These are phyloP conservation scores for Lysiphlebus fabarum DNA, from an alignment of 1,140 invertebrate species.

Conservation along the genomic window DNA sequence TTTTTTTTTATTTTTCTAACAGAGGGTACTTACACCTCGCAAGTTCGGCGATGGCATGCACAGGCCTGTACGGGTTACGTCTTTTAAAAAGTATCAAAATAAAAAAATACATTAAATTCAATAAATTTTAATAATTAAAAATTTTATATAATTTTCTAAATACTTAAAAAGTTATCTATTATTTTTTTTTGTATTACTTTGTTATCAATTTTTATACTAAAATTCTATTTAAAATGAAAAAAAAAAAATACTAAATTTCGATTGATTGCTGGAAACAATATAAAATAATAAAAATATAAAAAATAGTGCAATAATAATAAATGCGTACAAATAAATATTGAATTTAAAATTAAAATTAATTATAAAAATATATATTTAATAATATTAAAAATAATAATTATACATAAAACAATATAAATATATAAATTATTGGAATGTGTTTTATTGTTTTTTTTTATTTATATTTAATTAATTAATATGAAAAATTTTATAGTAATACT, in stretches of 20 bases:
- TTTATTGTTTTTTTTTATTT: too few species aligned
- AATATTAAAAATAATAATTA: too few species aligned
- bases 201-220: neutral
- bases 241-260: neutral
- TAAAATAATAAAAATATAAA: neutral
- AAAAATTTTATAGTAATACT: too few species aligned
- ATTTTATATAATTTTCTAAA: neutral
- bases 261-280: too few species aligned
- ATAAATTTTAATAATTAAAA: constrained; percentile 21
- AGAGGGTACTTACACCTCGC: constrained; percentile 79
- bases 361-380: too few species aligned
- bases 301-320: constrained; percentile 2
- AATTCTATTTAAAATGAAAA: neutral
- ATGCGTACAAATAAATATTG: neutral
- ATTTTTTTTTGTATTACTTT: constrained; percentile 4
- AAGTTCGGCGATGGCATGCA: constrained; percentile 81
- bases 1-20: neutral
- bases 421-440: too few species aligned
- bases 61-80: constrained; percentile 61
- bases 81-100: constrained; percentile 46
- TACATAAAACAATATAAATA: too few species aligned
- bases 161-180: constrained; percentile 10
- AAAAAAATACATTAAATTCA: constrained; percentile 22
- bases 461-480: too few species aligned
- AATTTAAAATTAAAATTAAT: too few species aligned